Base-by-base conservation (phyloP, 2,888 invertebrate genomes). In the Myopa tessellatipennis region DNA sequence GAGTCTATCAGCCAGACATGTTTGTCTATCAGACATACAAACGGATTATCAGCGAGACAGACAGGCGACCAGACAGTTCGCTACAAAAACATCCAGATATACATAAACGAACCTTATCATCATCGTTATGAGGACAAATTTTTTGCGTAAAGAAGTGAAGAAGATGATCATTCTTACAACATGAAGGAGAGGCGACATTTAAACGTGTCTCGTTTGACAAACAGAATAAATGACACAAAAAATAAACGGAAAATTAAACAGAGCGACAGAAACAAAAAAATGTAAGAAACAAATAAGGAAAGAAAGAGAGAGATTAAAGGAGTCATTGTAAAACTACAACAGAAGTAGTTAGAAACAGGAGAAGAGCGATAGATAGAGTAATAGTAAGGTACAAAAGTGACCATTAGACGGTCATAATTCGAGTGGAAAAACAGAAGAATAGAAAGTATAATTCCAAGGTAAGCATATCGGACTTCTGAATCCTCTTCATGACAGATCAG, bases 341-440 rank as follows among this genome's bases (percentile, higher is more conserved):
- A 8, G 14, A 45, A 52, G 16, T 36, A 63, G 65, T 74, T 45
- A 70, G 65, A 63, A 16, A 70, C 63, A 40, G 18, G n/a, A 60
- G 38, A 38, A 73, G 68, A 72, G 45, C 55, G 58, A 79, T 77
- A 72, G 16, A 65, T 52, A 55, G 77, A 74, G 52, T 58, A 55
- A 67, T 55, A 67, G n/a, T 3, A 58, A 58, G n/a, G 18, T 16
- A 14, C 16, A 14, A 14, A 10, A 55, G 55, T 14, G 55, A 55
- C 1, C 16, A 55, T 14, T 16, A 55, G 10, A 52, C 8, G 52
- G 14, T 14, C 14, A 12, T 14, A 52, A 52, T 8, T 12, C 52
- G 1, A 12, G 10, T 12, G 3, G 14, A 52, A 52, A 14, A 14
- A 12, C 8, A 52, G 52, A 52, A 52, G 3, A 12, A 52, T 52